Evolutionary conservation across 2,797 vertebrate genomes (phyloP).

Genomic region (Balearica regulorum): DNA sequence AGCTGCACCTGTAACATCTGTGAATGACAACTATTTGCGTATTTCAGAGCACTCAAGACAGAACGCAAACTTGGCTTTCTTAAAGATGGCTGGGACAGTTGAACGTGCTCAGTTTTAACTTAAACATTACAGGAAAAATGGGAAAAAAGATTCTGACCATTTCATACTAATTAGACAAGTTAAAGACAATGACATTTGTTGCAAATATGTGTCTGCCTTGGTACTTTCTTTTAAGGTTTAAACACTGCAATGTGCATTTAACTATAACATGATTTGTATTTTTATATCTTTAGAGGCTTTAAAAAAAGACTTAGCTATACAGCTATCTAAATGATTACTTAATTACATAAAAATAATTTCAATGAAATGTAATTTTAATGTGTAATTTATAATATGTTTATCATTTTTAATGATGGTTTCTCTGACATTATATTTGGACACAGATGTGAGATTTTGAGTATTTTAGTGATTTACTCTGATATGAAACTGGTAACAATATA

Average conservation of each 20-base stretch:
- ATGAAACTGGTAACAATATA: not conserved
- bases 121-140: not conserved
- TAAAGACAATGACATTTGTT: not conserved
- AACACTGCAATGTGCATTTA: not conserved
- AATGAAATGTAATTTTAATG: not conserved
- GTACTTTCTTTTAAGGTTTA: not conserved
- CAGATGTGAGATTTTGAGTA: not conserved
- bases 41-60: not conserved
- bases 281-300: not conserved
- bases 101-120: not conserved
- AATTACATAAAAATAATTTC: not conserved
- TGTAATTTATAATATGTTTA: not conserved
- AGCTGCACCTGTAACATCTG: not conserved
- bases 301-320: not conserved
- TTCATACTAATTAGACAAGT: not conserved
- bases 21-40: not conserved
- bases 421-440: not conserved
- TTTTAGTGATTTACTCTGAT: not conserved
- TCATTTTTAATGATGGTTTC: not conserved
- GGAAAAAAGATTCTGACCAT: not conserved
- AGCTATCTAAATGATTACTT: not conserved
- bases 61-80: not conserved
- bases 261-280: not conserved
- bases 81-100: not conserved
- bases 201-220: not conserved